phyloP scores from a whole-genome alignment of 2,797 vertebrate species.

The Clarias laeviceps region DNA sequence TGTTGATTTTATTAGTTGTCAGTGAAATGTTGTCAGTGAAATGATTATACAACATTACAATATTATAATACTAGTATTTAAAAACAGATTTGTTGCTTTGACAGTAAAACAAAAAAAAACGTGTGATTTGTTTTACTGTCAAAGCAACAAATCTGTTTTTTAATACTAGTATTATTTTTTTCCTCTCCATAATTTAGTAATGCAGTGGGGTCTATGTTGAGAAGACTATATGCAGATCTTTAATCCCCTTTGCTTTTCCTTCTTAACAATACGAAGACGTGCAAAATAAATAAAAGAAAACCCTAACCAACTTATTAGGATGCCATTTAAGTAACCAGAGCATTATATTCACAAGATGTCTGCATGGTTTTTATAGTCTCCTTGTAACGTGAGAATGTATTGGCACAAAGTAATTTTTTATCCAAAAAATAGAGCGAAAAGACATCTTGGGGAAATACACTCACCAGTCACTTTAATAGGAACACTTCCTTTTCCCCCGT shows the following conservation, averaged over 20 bases:
- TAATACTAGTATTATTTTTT: background rate
- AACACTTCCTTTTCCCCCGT: background rate
- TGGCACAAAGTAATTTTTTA: background rate
- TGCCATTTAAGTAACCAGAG: background rate
- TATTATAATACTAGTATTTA: no score
- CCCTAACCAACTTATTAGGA: background rate
- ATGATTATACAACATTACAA: no score
- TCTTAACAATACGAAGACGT: background rate
- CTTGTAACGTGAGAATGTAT: background rate
- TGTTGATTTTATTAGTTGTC: no score
- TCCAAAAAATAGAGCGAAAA: background rate
- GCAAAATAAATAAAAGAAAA: background rate
- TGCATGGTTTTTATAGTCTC: background rate
- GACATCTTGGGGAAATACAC: background rate
- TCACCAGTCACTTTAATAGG: background rate
- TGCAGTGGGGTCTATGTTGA: background rate
- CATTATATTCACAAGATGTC: background rate
- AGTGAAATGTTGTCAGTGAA: no score
- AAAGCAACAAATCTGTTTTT: background rate
- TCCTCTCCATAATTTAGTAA: background rate
- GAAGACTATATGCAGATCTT: background rate
- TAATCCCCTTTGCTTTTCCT: background rate
- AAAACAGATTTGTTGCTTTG: no score
- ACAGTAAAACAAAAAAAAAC: no score
- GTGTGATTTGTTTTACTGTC: background rate